Evolutionary conservation across 2,888 invertebrate species (phyloP).

Genomic region (Panorpa germanica): DNA sequence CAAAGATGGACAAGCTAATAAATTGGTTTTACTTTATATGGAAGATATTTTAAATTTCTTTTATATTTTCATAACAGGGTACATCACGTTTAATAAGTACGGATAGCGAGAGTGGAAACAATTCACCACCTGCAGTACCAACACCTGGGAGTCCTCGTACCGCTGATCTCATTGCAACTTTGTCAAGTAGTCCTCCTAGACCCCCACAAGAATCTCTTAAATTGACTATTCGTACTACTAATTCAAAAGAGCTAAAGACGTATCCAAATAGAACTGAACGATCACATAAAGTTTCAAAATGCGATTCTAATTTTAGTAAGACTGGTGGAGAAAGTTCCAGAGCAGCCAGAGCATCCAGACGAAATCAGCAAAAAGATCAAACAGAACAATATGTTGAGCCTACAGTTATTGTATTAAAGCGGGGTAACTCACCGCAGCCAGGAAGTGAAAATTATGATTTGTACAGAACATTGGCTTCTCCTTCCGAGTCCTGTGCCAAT

Average conservation of each 20-base stretch:
- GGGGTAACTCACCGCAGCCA: slow-evolving; percentile 33
- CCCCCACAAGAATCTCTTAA: slow-evolving; percentile 1
- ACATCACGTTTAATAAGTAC: slow-evolving; percentile 45
- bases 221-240: no score
- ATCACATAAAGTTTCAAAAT: no score
- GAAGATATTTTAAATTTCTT: slow-evolving; percentile 9
- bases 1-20: not conserved
- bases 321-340: slow-evolving; percentile 8
- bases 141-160: slow-evolving; percentile 11
- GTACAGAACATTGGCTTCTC: slow-evolving; percentile 31
- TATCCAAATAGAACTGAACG: not conserved
- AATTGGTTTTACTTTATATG: not conserved
- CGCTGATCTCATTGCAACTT: slow-evolving; percentile 12
- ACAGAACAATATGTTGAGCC: slow-evolving; percentile 14
- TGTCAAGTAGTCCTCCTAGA: slow-evolving; percentile 11
- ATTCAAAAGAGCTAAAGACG: no score
- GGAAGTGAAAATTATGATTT: slow-evolving; percentile 30
- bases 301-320: no score
- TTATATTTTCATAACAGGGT: slow-evolving; percentile 23
- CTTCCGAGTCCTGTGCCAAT: slow-evolving; percentile 25
- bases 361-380: slow-evolving; percentile 27
- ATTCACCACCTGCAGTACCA: slow-evolving; percentile 29
- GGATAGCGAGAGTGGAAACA: slow-evolving; percentile 40
- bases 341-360: slow-evolving; percentile 22
- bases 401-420: slow-evolving; percentile 11